phyloP scores from a whole-genome alignment of 2,888 invertebrate genomes.

The Mycalesis mineus region DNA sequence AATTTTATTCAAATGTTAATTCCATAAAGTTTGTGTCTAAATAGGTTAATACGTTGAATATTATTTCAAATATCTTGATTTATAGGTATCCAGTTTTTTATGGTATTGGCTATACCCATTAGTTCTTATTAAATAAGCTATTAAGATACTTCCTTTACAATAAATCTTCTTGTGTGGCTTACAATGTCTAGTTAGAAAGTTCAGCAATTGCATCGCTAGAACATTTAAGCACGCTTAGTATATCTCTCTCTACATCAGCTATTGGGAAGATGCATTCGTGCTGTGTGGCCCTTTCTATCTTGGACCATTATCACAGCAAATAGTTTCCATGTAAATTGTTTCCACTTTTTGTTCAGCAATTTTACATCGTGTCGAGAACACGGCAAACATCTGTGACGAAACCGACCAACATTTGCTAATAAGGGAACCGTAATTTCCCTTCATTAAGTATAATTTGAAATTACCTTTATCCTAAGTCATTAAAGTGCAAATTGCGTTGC shows the following conservation, averaged over 20 bases:
- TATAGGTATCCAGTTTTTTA: neutral
- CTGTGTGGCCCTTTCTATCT: conserved; percentile 48
- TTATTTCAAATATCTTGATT: neutral
- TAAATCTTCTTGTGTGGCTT: neutral
- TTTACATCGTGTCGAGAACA: conserved; percentile 27
- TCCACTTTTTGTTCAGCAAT: conserved; percentile 40
- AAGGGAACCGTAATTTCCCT: conserved; percentile 50
- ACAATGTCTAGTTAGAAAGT: neutral
- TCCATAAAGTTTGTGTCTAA: neutral
- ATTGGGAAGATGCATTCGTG: conserved; percentile 37
- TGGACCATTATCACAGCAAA: conserved; percentile 35
- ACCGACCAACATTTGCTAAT: conserved; percentile 49
- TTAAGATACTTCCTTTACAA: no score
- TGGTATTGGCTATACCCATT: neutral
- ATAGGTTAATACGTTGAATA: neutral
- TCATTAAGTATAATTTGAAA: conserved; percentile 36
- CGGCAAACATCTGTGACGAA: conserved; percentile 49
- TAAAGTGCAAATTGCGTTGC: conserved; percentile 41
- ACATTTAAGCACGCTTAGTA: conserved; percentile 17
- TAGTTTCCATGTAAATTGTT: conserved; percentile 37
- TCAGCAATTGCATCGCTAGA: conserved; percentile 2
- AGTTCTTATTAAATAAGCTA: no score
- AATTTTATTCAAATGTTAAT: neutral
- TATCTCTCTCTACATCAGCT: conserved; percentile 20
- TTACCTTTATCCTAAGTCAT: conserved; percentile 40